These are phyloP conservation scores for Xestia sexstrigata DNA, from an alignment of 2,888 invertebrate species.

Conservation along the genomic window DNA sequence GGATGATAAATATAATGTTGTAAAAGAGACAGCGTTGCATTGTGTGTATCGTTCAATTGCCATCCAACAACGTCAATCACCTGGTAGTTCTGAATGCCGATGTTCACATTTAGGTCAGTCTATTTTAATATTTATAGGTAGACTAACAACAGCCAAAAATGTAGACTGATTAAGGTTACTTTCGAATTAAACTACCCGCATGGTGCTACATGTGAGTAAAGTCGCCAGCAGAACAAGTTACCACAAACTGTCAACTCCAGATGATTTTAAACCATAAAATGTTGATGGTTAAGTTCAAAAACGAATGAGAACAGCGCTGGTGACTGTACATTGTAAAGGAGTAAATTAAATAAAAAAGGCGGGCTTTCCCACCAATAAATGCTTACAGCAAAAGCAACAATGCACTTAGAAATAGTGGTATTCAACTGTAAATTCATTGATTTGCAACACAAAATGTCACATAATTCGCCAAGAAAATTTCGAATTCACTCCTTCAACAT, in stretches of 20 bases:
- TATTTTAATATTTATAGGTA: too few relatives aligned
- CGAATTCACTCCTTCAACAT: slow-evolving; percentile 25
- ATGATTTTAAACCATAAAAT: too few relatives aligned
- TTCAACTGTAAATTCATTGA: not conserved
- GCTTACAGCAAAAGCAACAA: not conserved
- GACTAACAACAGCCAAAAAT: not conserved
- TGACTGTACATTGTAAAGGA: not conserved
- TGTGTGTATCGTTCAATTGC: not conserved
- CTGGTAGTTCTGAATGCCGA: not conserved
- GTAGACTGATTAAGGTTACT: not conserved
- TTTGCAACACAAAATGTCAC: not conserved
- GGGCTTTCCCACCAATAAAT: not conserved
- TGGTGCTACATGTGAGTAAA: not conserved
- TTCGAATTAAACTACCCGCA: not conserved
- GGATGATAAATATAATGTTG: not conserved
- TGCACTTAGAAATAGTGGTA: not conserved
- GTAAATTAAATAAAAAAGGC: not conserved
- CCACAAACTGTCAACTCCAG: too few relatives aligned
- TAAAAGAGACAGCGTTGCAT: not conserved
- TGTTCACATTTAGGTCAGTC: too few relatives aligned
- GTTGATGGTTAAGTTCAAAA: too few relatives aligned
- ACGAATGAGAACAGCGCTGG: too few relatives aligned
- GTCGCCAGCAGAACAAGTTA: too few relatives aligned
- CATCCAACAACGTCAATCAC: not conserved
- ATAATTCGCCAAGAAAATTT: not conserved